Evolutionary conservation across 2,113 vertebrate species (phyloP), one percentile per base, ranked within the genome.

Genomic region (Ammodramus savannarum): DNA sequence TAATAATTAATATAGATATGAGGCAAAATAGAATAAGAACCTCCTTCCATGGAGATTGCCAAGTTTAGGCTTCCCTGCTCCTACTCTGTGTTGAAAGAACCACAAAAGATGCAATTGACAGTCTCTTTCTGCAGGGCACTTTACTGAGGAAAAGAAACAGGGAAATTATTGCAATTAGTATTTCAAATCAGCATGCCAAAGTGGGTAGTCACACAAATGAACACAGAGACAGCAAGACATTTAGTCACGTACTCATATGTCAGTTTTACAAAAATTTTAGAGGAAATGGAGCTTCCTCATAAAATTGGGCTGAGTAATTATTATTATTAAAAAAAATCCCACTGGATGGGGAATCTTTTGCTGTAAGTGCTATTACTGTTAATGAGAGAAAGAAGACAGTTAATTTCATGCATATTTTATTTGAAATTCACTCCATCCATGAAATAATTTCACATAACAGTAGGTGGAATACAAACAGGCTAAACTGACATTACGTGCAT

Each of bases 341-440:
- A 44, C 58, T 74, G 43, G 26, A 80, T 71, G 59, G 15, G 22
- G 32, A 95, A 88, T 68, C 1, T 38, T 83, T 95, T 91, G 25
- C 55, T 85, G 13, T 74, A 89, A 94, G 67, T 89, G 80, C 4
- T 89, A 61, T 95, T 95, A 68, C 43, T 85, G n/a, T 72, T 91
- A 95, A 92, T 59, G 74, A 77, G 52, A 93, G 66, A 87, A 78
- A 83, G 20, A 89, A 44, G 59, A 20, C 48, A 89, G 89, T 76
- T 89, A 87, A 92, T 83, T 95, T 93, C 62, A 93, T 81, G 52
- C 58, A 83, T 34, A 68, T 79, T 96, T 93, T 93, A 72, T 69
- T 74, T 51, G 36, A 71, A 91, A 93, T 63, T 95, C 49, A 54
- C 19, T 79, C 54, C 38, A 61, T 78, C 74, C 75, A 32, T 89